Base-by-base conservation (phyloP, 2,113 vertebrate species). In the Nannospalax galili region DNA sequence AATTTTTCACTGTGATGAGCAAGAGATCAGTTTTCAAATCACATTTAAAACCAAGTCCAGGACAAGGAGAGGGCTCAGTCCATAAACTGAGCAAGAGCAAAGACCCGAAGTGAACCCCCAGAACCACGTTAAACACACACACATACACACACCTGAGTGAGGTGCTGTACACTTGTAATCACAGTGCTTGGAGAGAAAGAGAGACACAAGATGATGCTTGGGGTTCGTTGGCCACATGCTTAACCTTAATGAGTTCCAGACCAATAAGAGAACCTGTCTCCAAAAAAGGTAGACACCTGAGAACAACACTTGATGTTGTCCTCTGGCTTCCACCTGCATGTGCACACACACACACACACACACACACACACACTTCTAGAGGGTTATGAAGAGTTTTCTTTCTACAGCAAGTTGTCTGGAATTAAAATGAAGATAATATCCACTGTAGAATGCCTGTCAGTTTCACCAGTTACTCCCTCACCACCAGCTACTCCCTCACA, bases 1-100 rank as follows among this genome's bases (percentile, higher is more conserved):
- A 92, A 72, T 90, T 84, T 94, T 87, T 80, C 95, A 94, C 80
- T 67, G 75, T 91, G 45, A 60, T 3, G 28, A 94, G 69, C 74
- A 92, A 85, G 64, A 37, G 65, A 48, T 90, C 40, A 58, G 58
- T 42, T 92, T 69, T 85, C 35, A 73, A 86, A 74, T 17, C 28
- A 2, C 28, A 26, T 6, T 67, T 12, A 17, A 84, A 94, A 64
- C 37, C 62, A 89, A 28, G 37, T 69, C 37, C 40, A 0, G 28
- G 26, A 74, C 26, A 5, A n/a, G 22, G 32, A 45, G 20, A 15
- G 1, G 9, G 11, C 69, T 20, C 28, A 42, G n/a, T 16, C 12
- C 40, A 3, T 9, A 85, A 37, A 70, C 30, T 48, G 2, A 20
- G 6, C 40, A 35, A 64, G 37, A 30, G 11, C 1, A 28, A 24